Evolutionary conservation across 2,888 invertebrate species (phyloP).

Genomic region (Horisme vitalbata): DNA sequence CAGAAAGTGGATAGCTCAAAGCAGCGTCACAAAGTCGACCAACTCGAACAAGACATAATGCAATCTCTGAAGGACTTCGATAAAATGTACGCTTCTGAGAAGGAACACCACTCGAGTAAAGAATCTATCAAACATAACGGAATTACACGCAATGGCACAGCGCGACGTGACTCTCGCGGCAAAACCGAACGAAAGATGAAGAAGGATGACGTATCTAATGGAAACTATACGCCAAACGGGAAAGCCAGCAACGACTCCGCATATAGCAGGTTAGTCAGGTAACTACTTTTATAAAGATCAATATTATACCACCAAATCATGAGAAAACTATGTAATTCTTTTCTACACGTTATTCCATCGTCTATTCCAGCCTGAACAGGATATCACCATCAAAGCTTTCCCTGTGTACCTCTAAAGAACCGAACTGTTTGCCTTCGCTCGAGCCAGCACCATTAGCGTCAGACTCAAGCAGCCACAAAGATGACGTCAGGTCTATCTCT

Average conservation of each 20-base stretch:
- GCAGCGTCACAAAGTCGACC: slow-evolving; percentile 71
- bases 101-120: slow-evolving; percentile 53
- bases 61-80: slow-evolving; percentile 78
- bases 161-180: slow-evolving; percentile 55
- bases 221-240: slow-evolving; percentile 66
- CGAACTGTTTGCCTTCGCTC: slow-evolving; percentile 54
- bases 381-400: slow-evolving; percentile 76
- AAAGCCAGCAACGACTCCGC: slow-evolving; percentile 87
- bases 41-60: slow-evolving; percentile 76
- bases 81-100: slow-evolving; percentile 73
- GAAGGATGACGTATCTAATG: slow-evolving; percentile 60
- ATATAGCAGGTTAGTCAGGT: slow-evolving; percentile 90
- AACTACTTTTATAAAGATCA: slow-evolving; percentile 39
- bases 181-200: slow-evolving; percentile 63
- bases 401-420: slow-evolving; percentile 66
- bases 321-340: not conserved
- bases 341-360: not conserved
- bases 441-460: slow-evolving; percentile 63
- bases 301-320: slow-evolving; percentile 3
- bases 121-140: slow-evolving; percentile 49
- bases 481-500: slow-evolving; percentile 64
- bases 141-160: slow-evolving; percentile 48
- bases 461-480: slow-evolving; percentile 66
- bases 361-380: slow-evolving; percentile 70
- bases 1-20: slow-evolving; percentile 61